These are phyloP conservation scores for Amphibalanus amphitrite DNA, from an alignment of 1,140 invertebrate species.

Conservation along the genomic window DNA sequence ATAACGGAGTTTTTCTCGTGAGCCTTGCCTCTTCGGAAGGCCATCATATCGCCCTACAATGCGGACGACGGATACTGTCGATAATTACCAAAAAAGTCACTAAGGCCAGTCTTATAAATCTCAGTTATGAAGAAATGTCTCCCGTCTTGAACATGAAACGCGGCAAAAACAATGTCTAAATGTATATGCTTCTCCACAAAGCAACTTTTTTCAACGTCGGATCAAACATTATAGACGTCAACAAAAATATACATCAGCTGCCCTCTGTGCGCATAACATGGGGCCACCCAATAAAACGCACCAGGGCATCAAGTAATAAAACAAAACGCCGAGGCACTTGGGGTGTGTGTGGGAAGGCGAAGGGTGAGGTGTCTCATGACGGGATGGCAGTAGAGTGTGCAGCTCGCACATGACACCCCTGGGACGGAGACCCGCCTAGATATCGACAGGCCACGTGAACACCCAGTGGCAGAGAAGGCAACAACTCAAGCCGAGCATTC, in stretches of 20 bases:
- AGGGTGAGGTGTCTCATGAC: neutral
- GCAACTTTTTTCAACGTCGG: neutral
- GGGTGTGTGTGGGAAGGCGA: neutral
- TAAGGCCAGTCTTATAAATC: no score
- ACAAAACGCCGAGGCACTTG: neutral
- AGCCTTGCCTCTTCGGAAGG: no score
- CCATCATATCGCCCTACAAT: no score
- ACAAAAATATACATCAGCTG: neutral
- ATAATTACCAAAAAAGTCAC: no score
- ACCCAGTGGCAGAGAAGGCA: neutral
- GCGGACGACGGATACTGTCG: no score
- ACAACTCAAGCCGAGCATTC: neutral
- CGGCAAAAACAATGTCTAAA: neutral
- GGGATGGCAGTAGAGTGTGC: neutral
- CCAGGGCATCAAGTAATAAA: neutral
- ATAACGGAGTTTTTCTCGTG: no score
- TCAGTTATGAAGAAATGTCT: no score
- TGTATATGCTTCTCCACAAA: neutral
- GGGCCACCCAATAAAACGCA: neutral
- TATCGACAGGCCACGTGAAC: neutral
- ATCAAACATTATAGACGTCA: neutral
- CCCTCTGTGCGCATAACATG: neutral
- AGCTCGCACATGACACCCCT: no score
- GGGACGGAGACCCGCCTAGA: neutral
- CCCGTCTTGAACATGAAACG: no score